phyloP scores from a whole-genome alignment of 1,140 invertebrate species.

The Octopus bimaculoides region DNA sequence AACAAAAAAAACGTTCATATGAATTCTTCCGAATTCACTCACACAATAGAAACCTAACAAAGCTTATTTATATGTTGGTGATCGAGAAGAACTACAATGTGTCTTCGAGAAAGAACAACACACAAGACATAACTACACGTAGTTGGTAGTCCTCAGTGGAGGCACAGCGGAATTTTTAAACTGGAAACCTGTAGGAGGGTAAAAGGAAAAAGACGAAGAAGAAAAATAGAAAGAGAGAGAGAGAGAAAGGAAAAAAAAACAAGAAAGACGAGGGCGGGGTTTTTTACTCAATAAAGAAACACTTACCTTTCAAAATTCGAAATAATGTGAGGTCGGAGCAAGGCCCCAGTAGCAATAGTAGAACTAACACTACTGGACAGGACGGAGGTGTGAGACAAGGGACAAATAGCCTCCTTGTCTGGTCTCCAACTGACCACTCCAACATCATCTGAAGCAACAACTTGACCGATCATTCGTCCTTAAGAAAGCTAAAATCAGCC shows the following conservation, averaged over 20 bases:
- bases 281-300: neutral
- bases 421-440: neutral
- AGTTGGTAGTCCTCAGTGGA: neutral
- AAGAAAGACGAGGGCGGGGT: no score
- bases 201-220: no score
- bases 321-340: neutral
- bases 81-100: no score
- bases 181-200: no score
- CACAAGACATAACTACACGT: neutral
- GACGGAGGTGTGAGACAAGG: neutral
- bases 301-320: slow-evolving; percentile 2
- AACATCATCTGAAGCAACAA: slow-evolving; percentile 1
- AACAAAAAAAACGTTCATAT: no score
- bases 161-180: no score
- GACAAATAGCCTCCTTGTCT: neutral
- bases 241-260: neutral
- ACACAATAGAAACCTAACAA: no score
- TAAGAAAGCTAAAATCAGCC: no score
- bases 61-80: no score
- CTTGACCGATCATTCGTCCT: no score
- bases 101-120: no score
- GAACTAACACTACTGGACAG: neutral
- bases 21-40: no score
- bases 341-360: neutral
- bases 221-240: neutral